Evolutionary conservation across 1,140 invertebrate genomes (phyloP).

Genomic region (Apis laboriosa): DNA sequence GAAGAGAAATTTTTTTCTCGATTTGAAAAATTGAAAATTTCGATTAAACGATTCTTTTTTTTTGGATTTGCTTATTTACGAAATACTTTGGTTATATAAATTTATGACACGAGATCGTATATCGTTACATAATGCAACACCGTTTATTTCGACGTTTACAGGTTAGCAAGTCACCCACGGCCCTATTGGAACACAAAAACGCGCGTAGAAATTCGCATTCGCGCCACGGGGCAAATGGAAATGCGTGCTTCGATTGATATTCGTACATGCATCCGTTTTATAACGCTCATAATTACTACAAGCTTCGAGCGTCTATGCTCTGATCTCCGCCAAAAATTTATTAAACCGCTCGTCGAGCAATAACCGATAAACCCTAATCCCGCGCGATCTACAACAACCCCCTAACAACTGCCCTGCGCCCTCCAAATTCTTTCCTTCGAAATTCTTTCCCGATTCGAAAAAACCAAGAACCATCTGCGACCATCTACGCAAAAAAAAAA

Average conservation of each 20-base stretch:
- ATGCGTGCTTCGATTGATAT: neutral
- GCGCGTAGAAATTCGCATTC: constrained; percentile 25
- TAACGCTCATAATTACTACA: constrained; percentile 8
- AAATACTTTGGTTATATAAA: too few relatives aligned
- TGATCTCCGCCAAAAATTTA: neutral
- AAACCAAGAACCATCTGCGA: too few relatives aligned
- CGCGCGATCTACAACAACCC: too few relatives aligned
- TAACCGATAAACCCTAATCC: too few relatives aligned
- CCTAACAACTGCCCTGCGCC: too few relatives aligned
- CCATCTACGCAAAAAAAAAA: neutral
- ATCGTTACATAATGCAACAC: neutral
- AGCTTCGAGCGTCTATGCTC: neutral
- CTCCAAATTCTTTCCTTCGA: too few relatives aligned
- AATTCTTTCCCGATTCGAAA: neutral
- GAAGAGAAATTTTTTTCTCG: neutral
- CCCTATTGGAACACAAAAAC: constrained; percentile 38
- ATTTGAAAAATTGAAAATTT: neutral
- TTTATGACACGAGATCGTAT: neutral
- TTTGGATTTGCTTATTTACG: too few relatives aligned
- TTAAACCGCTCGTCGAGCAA: neutral
- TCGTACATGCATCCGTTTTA: neutral
- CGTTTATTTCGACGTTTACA: constrained; percentile 38
- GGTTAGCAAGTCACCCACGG: constrained; percentile 43
- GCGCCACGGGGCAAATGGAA: constrained; percentile 43
- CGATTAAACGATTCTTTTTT: too few relatives aligned